These are phyloP conservation scores for Mirza zaza DNA, from an alignment of 2,113 vertebrate species.

Conservation along the genomic window DNA sequence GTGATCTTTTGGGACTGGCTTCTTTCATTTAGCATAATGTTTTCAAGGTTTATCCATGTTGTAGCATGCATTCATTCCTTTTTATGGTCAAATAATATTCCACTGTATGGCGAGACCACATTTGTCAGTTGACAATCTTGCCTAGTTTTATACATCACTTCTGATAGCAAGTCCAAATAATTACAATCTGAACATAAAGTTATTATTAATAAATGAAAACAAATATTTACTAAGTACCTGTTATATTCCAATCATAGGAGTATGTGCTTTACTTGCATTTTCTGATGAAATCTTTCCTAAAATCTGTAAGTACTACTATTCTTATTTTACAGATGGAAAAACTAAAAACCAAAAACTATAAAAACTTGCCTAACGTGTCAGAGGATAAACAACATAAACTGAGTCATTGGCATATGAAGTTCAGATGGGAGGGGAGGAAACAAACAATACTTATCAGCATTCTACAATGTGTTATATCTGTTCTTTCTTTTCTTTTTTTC, in stretches of 20 bases:
- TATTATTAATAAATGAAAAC: not conserved
- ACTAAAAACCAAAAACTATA: not conserved
- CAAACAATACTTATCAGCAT: not conserved
- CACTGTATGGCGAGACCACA: not conserved
- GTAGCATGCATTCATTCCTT: not conserved
- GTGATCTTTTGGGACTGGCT: not conserved
- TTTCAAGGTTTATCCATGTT: not conserved
- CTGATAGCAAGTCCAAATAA: constrained; percentile 2
- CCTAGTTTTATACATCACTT: constrained; percentile 8
- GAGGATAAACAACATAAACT: not conserved
- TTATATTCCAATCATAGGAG: not conserved
- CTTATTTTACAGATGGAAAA: constrained; percentile 27
- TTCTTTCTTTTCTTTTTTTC: not conserved
- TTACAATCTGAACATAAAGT: not conserved
- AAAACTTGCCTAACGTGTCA: not conserved
- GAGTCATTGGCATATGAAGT: not conserved
- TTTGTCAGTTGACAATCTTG: not conserved
- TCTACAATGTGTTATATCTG: not conserved
- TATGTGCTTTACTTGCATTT: constrained; percentile 33
- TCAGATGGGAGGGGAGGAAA: not conserved
- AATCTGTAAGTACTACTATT: constrained; percentile 1
- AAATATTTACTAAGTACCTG: constrained; percentile 14
- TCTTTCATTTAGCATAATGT: not conserved
- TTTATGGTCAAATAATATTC: not conserved
- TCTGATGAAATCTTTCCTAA: constrained; percentile 26